Percentiles rank a stretch among this genome's conserved stretches.
Conservation (phyloP, 2,113 vertebrate genomes). For the Phalacrocorax pelagicus region DNA sequence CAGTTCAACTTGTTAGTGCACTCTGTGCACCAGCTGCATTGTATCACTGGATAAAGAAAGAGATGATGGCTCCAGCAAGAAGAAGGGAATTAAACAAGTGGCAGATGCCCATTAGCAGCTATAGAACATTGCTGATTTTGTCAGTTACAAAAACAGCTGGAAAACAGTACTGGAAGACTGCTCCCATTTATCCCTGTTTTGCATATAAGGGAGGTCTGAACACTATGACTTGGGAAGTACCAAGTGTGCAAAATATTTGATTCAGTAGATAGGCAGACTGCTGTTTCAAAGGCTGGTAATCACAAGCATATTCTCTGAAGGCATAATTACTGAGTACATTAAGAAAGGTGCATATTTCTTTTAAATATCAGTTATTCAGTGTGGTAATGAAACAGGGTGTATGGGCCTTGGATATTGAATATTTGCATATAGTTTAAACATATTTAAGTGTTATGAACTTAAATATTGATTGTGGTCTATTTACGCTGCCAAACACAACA, state of each 20-base stretch:
- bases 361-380: background rate
- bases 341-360: background rate
- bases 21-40: background rate
- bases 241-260: background rate
- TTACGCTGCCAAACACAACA: background rate
- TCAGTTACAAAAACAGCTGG: background rate
- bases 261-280: background rate
- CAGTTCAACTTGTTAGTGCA: background rate
- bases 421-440: background rate
- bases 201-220: background rate
- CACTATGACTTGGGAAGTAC: background rate
- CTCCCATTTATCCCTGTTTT: background rate
- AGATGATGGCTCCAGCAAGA: background rate
- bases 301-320: background rate
- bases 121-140: background rate
- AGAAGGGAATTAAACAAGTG: background rate
- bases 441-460: background rate
- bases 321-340: background rate
- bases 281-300: background rate
- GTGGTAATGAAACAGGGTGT: background rate
- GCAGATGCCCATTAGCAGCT: background rate
- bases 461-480: background rate
- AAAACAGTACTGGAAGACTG: background rate
- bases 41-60: background rate
- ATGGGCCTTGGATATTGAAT: background rate